These are phyloP conservation scores for Rostratula benghalensis DNA, from an alignment of 2,113 vertebrate species.

Conservation along the genomic window DNA sequence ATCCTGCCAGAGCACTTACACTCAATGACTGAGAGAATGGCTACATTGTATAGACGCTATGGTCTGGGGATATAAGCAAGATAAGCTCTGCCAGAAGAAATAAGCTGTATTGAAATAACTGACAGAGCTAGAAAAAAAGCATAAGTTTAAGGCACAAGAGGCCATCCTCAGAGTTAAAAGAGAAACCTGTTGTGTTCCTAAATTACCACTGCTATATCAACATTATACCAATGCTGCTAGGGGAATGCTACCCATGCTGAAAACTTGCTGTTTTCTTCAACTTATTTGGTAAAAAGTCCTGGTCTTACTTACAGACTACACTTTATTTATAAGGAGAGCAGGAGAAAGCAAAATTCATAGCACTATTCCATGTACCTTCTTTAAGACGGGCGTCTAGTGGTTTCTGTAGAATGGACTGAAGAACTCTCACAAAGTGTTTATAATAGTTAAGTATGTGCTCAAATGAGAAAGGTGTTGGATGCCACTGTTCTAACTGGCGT, in stretches of 20 bases:
- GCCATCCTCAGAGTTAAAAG: neutral
- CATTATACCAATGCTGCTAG: neutral
- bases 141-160: neutral
- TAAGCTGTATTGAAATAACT: neutral
- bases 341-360: neutral
- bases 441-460: conserved; percentile 70
- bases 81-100: neutral
- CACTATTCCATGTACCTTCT: conserved; percentile 44
- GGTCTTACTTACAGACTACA: neutral
- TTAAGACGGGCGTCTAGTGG: conserved; percentile 65
- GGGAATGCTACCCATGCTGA: neutral
- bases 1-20: neutral
- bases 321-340: neutral
- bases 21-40: neutral
- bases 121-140: neutral
- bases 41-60: neutral
- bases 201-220: neutral
- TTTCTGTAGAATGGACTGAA: conserved; percentile 59
- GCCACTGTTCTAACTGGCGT: conserved; percentile 44
- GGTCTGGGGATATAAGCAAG: neutral
- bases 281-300: neutral
- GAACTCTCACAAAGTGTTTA: conserved; percentile 7
- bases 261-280: neutral
- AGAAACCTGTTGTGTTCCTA: neutral
- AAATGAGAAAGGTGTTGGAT: conserved; percentile 64